phyloP scores from a whole-genome alignment of 2,888 invertebrate species.

The Pyrrhia umbra region DNA sequence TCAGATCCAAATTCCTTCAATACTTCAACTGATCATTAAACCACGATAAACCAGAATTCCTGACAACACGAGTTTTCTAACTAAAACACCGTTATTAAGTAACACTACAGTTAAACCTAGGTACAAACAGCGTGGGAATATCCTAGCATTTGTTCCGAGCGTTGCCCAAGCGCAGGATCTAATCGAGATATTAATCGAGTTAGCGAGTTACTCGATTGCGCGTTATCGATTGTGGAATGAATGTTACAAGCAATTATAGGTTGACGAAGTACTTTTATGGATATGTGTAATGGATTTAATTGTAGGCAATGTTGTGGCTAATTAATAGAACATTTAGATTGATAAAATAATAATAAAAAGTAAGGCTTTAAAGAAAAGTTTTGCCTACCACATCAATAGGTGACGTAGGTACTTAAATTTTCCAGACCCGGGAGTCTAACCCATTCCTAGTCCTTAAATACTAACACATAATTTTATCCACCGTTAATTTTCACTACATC shows the following conservation, averaged over 20 bases:
- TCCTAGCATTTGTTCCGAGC: conserved; percentile 68
- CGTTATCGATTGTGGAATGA: conserved; percentile 59
- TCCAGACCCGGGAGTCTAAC: no score
- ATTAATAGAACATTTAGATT: no score
- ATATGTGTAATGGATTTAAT: conserved; percentile 11
- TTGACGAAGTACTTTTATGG: conserved; percentile 38
- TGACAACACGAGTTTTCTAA: conserved; percentile 35
- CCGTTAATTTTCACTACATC: no score
- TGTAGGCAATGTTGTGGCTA: background rate
- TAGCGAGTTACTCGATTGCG: conserved; percentile 49
- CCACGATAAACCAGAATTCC: conserved; percentile 20
- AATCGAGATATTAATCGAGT: conserved; percentile 65
- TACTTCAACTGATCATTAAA: conserved; percentile 2
- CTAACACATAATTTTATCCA: no score
- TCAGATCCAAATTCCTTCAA: conserved; percentile 19
- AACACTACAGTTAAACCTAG: conserved; percentile 32
- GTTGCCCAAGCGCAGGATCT: conserved; percentile 68
- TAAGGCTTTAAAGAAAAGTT: no score
- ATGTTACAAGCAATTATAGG: conserved; percentile 59
- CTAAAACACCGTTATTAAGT: conserved; percentile 34
- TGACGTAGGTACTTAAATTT: no score
- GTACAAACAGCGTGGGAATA: conserved; percentile 67
- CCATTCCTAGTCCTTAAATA: no score
- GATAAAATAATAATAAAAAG: no score
- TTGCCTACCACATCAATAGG: no score